phyloP scores from a whole-genome alignment of 2,888 invertebrate species.

The Sinelater perroti region DNA sequence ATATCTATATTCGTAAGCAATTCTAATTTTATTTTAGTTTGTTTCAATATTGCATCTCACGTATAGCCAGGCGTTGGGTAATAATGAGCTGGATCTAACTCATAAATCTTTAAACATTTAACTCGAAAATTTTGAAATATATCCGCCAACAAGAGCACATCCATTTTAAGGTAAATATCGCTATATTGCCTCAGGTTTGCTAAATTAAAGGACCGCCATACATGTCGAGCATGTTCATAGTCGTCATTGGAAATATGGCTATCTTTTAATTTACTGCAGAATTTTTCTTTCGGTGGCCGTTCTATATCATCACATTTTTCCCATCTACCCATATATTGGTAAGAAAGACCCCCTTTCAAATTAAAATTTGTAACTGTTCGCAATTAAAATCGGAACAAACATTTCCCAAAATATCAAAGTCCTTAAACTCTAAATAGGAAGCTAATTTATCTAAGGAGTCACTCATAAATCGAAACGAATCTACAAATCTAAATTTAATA shows the following conservation, averaged over 20 bases:
- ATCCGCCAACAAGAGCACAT: constrained; percentile 49
- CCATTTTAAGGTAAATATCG: constrained; percentile 51
- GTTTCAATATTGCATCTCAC: constrained; percentile 54
- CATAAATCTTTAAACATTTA: constrained; percentile 40
- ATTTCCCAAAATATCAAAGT: neutral
- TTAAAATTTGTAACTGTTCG: constrained; percentile 32
- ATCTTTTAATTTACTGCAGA: constrained; percentile 43
- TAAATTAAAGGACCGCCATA: constrained; percentile 51
- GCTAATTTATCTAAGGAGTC: constrained; percentile 42
- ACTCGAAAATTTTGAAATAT: constrained; percentile 52
- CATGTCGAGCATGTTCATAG: constrained; percentile 50
- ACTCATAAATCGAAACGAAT: constrained; percentile 42
- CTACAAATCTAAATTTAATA: constrained; percentile 41
- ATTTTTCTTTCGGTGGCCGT: constrained; percentile 43
- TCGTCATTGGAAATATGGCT: constrained; percentile 41
- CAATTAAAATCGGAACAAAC: neutral
- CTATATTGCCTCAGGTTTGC: constrained; percentile 51
- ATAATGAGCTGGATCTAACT: constrained; percentile 52
- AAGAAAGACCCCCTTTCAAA: constrained; percentile 52
- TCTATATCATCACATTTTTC: constrained; percentile 42
- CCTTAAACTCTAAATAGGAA: constrained; percentile 38
- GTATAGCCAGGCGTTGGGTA: constrained; percentile 51
- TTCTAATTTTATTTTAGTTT: constrained; percentile 48
- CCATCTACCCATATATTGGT: constrained; percentile 47
- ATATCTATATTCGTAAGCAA: constrained; percentile 53